Percentiles rank a stretch among this genome's conserved stretches.
Conservation (phyloP, 2,888 invertebrate species). For the Zootermopsis nevadensis region DNA sequence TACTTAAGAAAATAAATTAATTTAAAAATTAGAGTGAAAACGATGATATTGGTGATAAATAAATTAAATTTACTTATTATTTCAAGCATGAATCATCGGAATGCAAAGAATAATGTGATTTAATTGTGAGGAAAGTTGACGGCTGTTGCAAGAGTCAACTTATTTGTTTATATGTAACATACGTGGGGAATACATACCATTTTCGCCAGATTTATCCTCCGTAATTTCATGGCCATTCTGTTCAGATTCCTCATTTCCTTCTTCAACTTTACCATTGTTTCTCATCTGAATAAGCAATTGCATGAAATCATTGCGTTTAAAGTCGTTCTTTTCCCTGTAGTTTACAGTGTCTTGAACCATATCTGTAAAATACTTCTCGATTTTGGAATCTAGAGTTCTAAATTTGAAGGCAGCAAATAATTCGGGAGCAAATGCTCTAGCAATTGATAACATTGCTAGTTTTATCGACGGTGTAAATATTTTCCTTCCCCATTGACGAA, state of each 20-base stretch:
- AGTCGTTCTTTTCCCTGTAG: slow-evolving; percentile 55
- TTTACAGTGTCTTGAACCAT: slow-evolving; percentile 59
- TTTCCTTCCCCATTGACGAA: slow-evolving; percentile 58
- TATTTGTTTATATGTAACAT: too few relatives aligned
- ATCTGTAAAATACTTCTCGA: slow-evolving; percentile 59
- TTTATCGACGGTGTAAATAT: slow-evolving; percentile 57
- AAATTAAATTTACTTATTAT: too few relatives aligned
- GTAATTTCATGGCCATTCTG: slow-evolving; percentile 30
- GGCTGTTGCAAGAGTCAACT: too few relatives aligned
- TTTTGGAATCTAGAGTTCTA: background rate
- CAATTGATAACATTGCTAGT: slow-evolving; percentile 57
- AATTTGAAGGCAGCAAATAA: background rate
- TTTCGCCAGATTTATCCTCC: too few relatives aligned
- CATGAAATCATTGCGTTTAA: slow-evolving; percentile 55
- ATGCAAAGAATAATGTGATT: too few relatives aligned
- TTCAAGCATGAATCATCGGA: too few relatives aligned
- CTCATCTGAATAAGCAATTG: slow-evolving; percentile 53
- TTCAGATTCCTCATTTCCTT: background rate
- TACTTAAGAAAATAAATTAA: too few relatives aligned
- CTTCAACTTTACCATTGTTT: slow-evolving; percentile 45
- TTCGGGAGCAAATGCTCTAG: slow-evolving; percentile 50
- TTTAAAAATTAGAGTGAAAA: too few relatives aligned
- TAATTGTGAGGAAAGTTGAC: too few relatives aligned
- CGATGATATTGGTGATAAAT: too few relatives aligned
- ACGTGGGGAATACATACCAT: too few relatives aligned